These are phyloP conservation scores for Conus ventricosus DNA, from an alignment of 1,140 invertebrate genomes.

Conservation along the genomic window DNA sequence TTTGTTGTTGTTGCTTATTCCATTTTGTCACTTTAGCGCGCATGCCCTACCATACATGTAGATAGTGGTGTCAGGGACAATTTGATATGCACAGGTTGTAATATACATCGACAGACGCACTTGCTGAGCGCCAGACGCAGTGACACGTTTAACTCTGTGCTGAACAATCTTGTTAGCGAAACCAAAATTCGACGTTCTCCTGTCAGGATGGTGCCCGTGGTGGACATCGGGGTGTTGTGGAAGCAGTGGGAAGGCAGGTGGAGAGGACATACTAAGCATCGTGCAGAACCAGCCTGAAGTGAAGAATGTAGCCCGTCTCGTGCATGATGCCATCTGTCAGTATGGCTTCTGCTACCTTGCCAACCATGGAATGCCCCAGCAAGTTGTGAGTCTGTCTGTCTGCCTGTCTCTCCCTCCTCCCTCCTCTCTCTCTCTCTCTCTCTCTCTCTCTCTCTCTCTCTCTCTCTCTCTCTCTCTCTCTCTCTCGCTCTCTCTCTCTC, in stretches of 20 bases:
- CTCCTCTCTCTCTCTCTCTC: not conserved
- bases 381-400: not conserved
- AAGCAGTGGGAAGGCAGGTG: not conserved
- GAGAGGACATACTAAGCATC: not conserved
- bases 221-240: not conserved
- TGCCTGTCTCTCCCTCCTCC: not conserved
- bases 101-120: too few relatives aligned
- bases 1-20: too few relatives aligned
- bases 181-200: too few relatives aligned
- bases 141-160: too few relatives aligned
- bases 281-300: not conserved
- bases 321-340: slow-evolving; percentile 1
- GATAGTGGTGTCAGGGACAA: too few relatives aligned
- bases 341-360: slow-evolving; percentile 11
- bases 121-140: too few relatives aligned
- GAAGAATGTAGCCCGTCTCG: not conserved
- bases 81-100: too few relatives aligned
- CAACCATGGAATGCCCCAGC: not conserved
- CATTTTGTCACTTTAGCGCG: too few relatives aligned
- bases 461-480: not conserved
- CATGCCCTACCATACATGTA: too few relatives aligned
- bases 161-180: too few relatives aligned
- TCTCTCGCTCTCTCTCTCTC: too few relatives aligned
- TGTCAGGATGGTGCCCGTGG: not conserved
- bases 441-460: not conserved